A percentile compares a stretch with the other conserved stretches of the same genome.
Evolutionary conservation across 2,113 vertebrate genomes (phyloP).

Genomic region (Leuciscus idus): DNA sequence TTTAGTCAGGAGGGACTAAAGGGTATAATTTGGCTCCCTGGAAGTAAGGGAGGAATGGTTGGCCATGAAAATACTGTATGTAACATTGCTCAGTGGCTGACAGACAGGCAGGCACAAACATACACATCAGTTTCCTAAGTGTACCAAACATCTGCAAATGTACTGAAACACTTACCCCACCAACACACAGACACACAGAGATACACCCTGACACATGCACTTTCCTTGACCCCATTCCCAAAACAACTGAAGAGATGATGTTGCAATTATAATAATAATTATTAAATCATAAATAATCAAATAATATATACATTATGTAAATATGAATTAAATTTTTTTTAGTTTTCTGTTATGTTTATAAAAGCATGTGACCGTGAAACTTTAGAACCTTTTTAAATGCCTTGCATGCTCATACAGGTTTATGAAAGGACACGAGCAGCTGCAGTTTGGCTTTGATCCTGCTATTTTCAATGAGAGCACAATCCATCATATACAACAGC

Average conservation of each 20-base stretch:
- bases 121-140: neutral
- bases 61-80: slow-evolving; percentile 19
- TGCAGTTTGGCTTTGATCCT: slow-evolving; percentile 37
- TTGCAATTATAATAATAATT: neutral
- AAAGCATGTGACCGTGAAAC: neutral
- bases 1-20: neutral
- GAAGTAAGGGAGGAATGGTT: neutral
- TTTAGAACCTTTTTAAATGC: neutral
- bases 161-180: neutral
- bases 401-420: slow-evolving; percentile 7
- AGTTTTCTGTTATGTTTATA: neutral
- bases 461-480: slow-evolving; percentile 21
- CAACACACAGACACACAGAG: slow-evolving; percentile 7
- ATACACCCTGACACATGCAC: neutral
- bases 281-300: neutral
- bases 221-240: neutral
- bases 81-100: slow-evolving; percentile 17
- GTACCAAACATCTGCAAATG: slow-evolving; percentile 19
- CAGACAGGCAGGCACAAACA: slow-evolving; percentile 4
- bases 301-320: too few species aligned
- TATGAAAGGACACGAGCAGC: slow-evolving; percentile 31
- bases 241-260: neutral
- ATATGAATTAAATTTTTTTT: neutral
- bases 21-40: neutral
- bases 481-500: neutral